Percentiles rank a stretch among this genome's conserved stretches.
Conservation (phyloP, 30 jellyfish, hydroid and myxozoan species). For the Aurelia sp. region DNA sequence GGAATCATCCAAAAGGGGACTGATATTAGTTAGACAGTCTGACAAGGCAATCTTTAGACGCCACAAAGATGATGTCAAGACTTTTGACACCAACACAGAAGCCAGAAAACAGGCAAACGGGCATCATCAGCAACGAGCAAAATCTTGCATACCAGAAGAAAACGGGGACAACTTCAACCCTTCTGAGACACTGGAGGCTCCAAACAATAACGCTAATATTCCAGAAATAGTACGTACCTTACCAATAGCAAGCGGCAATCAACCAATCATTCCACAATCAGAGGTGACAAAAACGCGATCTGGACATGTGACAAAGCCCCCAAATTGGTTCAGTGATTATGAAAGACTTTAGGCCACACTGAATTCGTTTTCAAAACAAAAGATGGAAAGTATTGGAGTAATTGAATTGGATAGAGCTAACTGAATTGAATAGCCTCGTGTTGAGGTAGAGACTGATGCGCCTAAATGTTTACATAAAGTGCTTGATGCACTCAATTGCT, state of each 20-base stretch:
- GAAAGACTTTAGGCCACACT: constrained; percentile 1
- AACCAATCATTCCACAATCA: constrained; percentile 1
- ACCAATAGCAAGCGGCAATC: constrained; percentile 36
- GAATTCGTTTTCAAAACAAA: background rate
- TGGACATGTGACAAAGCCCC: constrained; percentile 44
- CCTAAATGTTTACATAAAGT: no score
- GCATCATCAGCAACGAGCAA: background rate
- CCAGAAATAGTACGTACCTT: background rate
- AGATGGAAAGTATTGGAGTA: constrained; percentile 28
- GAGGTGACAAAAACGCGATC: constrained; percentile 14
- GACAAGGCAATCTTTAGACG: constrained; percentile 33
- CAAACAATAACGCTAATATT: background rate
- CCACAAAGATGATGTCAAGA: constrained; percentile 46
- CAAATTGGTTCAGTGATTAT: constrained; percentile 31
- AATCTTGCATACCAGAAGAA: background rate
- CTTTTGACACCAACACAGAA: background rate
- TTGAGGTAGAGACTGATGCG: no score
- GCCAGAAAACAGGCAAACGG: background rate
- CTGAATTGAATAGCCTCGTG: no score
- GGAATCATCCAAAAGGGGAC: constrained; percentile 25
- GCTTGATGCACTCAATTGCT: no score
- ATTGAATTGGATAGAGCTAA: background rate
- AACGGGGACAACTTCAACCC: background rate
- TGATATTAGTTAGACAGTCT: constrained; percentile 35
- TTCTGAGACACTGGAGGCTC: background rate